phyloP scores from a whole-genome alignment of 2,797 vertebrate species.

The Allobates femoralis region DNA sequence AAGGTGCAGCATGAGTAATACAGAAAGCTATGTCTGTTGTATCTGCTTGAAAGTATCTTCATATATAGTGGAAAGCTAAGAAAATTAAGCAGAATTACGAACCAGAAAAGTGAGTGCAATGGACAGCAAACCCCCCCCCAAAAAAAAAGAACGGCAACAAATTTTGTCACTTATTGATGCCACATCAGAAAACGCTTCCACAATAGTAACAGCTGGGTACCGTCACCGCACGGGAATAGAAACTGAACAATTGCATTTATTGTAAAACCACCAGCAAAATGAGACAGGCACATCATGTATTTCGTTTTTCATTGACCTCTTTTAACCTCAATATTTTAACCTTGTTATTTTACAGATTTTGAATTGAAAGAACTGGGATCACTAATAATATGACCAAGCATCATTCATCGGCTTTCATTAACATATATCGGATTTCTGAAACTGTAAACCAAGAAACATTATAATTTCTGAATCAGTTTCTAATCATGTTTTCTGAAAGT shows the following conservation, averaged over 20 bases:
- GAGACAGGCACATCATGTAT: neutral
- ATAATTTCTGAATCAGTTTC: neutral
- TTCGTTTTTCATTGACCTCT: slow-evolving; percentile 10
- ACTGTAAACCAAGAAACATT: neutral
- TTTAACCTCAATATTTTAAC: slow-evolving; percentile 15
- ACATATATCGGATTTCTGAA: neutral
- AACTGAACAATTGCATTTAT: neutral
- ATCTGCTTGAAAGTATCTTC: neutral
- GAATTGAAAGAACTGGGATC: neutral
- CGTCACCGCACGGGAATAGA: neutral
- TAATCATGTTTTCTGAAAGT: slow-evolving; percentile 22
- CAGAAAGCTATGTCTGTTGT: neutral
- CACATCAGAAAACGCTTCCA: neutral
- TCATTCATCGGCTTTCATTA: slow-evolving; percentile 12
- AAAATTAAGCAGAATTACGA: neutral
- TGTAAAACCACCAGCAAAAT: neutral
- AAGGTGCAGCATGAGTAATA: neutral
- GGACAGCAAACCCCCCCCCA: neutral
- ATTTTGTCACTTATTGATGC: neutral
- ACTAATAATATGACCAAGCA: neutral
- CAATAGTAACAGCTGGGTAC: neutral
- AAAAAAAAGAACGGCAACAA: neutral
- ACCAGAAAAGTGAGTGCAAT: neutral
- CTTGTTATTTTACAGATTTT: neutral
- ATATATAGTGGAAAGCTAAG: neutral